Evolutionary conservation across 1,140 invertebrate species (phyloP).

Genomic region (Galleria mellonella): DNA sequence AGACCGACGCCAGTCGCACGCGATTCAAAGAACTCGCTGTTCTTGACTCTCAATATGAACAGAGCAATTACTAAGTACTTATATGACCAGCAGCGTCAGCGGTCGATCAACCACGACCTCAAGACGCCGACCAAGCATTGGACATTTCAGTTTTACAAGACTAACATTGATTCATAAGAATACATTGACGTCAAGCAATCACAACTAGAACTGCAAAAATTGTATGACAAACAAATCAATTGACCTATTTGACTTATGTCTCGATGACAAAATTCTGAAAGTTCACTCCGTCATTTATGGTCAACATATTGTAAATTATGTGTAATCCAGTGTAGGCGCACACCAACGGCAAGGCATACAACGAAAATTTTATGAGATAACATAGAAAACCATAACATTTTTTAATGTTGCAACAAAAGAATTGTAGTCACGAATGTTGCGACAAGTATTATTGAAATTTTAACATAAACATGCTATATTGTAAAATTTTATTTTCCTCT

Average conservation of each 20-base stretch:
- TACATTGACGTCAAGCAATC: neutral
- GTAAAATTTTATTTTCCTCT: too few relatives aligned
- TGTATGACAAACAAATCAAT: slow-evolving; percentile 14
- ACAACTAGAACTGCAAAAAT: slow-evolving; percentile 3
- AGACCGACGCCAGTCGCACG: slow-evolving; percentile 30
- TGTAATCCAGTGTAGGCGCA: too few relatives aligned
- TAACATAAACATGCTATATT: too few relatives aligned
- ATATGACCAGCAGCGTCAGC: neutral
- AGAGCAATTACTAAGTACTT: slow-evolving; percentile 7
- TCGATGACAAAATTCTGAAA: neutral
- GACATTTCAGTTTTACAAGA: neutral
- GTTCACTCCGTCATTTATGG: neutral
- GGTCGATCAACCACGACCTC: slow-evolving; percentile 1
- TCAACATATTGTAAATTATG: neutral
- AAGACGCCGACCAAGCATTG: too few relatives aligned
- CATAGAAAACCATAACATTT: too few relatives aligned
- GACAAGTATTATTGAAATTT: too few relatives aligned
- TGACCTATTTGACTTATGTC: slow-evolving; percentile 6
- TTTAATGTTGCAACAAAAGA: too few relatives aligned
- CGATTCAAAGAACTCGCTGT: slow-evolving; percentile 46
- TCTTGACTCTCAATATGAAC: slow-evolving; percentile 31
- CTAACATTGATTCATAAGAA: neutral
- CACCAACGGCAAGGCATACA: too few relatives aligned
- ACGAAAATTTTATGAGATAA: too few relatives aligned
- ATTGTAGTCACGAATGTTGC: too few relatives aligned